phyloP scores from a whole-genome alignment of 2,797 vertebrate species.

The Cirrhinus mrigala region DNA sequence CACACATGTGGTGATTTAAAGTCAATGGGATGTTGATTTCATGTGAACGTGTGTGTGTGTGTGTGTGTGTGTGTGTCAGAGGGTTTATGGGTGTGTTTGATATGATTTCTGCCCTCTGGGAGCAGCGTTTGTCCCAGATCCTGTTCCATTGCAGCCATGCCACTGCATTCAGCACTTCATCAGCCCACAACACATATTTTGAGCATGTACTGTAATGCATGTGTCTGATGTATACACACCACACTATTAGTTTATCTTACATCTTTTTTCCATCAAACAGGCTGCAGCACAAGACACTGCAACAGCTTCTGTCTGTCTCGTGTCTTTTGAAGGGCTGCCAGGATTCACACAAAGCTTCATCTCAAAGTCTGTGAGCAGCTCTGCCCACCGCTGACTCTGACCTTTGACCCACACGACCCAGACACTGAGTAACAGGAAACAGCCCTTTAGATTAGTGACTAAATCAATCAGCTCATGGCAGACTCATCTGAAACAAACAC shows the following conservation, averaged over 20 bases:
- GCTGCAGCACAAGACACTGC: neutral
- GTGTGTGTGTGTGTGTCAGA: no score
- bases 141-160: neutral
- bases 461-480: neutral
- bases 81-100: neutral
- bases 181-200: neutral
- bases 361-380: neutral
- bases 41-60: neutral
- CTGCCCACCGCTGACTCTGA: neutral
- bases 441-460: neutral
- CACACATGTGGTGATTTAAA: neutral
- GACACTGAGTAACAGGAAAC: neutral
- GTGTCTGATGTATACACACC: neutral
- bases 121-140: neutral
- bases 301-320: neutral
- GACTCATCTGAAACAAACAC: neutral
- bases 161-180: neutral
- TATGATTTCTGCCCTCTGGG: neutral
- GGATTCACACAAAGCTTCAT: constrained; percentile 2
- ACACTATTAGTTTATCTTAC: neutral
- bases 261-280: neutral
- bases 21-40: neutral
- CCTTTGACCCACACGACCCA: constrained; percentile 16
- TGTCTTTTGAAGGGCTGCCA: neutral
- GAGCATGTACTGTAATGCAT: neutral